Base-by-base conservation (phyloP, 92 coral and sea anemone genomes). In the Muricea muricata region DNA sequence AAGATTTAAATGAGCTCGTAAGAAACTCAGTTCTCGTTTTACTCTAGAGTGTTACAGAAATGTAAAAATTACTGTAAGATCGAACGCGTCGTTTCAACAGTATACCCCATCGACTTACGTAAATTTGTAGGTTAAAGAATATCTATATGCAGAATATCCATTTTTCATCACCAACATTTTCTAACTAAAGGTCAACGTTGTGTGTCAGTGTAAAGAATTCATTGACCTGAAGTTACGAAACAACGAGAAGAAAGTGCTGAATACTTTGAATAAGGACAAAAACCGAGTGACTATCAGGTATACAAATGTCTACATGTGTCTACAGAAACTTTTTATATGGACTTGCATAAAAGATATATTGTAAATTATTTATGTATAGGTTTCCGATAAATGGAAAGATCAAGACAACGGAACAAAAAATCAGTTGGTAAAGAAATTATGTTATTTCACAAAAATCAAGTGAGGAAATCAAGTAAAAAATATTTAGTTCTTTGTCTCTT, bases 171-270 rank as follows among this genome's bases (percentile, higher is more conserved):
- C n/a, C n/a, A n/a, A 42, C 1, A 8, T 3, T 75, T 50, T 32
- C 10, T 66, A 32, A 7, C 33, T n/a, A 29, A 52, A 97, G 99
- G 91, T 97, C 21, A 83, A 65, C 34, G 37, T 97, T 78, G 90
- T 97, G 28, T 97, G 98, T n/a, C 93, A 97, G 58, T 97, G 97
- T 82, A 93, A 92, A 63, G 99, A 97, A 78, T 97, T 97, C 67
- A 89, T 91, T 50, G 99, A 97, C 60, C 92, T 92, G 18, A 93
- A 97, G 89, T 88, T 97, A 34, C 90, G 99, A 26, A 74, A 89
- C 50, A 97, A 82, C 48, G 99, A 97, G 66, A 97, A 92, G 75
- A 71, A 91, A 72, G 87, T 79, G 24, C 99, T 97, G 21, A 97
- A 97, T 84, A 81, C 84, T 20, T 92, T 97, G 17, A 97, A 97